Percentiles rank a stretch among this genome's conserved stretches.
phyloP scores from a whole-genome alignment of 2,888 invertebrate genomes.

The Rhyacophila evoluta region DNA sequence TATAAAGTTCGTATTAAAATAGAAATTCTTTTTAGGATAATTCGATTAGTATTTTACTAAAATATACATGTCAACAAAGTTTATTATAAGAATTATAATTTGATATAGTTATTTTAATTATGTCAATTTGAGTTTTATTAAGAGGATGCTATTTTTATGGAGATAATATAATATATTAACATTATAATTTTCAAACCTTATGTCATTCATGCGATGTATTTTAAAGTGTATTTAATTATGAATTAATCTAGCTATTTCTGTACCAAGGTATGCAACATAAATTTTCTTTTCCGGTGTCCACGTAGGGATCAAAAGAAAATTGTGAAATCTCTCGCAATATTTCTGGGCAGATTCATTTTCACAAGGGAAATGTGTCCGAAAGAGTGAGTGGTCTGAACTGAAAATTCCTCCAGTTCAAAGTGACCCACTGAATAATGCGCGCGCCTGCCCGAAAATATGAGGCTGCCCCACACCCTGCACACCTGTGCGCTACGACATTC shows the following conservation, averaged over 20 bases:
- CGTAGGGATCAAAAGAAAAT: slow-evolving; percentile 13
- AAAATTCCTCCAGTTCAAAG: slow-evolving; percentile 32
- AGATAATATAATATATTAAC: no score
- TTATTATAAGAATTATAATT: no score
- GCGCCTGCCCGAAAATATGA: slow-evolving; percentile 33
- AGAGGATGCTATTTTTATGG: no score
- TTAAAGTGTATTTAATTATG: no score
- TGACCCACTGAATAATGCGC: slow-evolving; percentile 47
- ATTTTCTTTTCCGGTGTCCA: not conserved
- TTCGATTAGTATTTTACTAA: no score
- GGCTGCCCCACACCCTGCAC: not conserved
- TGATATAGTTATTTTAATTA: no score
- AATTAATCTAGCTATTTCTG: not conserved
- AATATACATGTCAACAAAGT: no score
- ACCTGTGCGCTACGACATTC: slow-evolving; percentile 12
- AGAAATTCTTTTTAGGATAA: no score
- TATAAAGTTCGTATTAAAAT: no score
- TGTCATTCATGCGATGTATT: no score
- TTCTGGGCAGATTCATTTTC: slow-evolving; percentile 17
- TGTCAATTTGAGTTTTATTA: no score
- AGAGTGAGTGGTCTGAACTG: slow-evolving; percentile 12
- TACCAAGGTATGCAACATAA: not conserved
- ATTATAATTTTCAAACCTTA: no score
- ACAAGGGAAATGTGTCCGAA: slow-evolving; percentile 25
- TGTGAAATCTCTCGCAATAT: not conserved